These are phyloP conservation scores for Periophthalmodon schlosseri DNA, from an alignment of 2,113 vertebrate species.

Conservation along the genomic window DNA sequence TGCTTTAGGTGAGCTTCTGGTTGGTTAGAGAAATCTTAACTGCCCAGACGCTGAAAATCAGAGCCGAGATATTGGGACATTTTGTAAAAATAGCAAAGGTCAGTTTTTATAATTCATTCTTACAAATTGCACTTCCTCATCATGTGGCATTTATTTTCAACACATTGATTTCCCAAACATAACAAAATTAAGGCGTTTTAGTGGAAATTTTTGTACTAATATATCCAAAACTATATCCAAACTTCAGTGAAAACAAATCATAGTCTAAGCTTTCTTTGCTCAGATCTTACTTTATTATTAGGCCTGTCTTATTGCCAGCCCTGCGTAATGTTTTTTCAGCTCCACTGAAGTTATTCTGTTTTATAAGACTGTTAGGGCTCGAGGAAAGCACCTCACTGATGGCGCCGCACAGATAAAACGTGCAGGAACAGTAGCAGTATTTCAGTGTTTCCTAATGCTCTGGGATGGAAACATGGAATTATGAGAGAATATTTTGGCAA, in stretches of 20 bases:
- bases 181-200: background rate
- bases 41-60: slow-evolving; percentile 94
- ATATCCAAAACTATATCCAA: background rate
- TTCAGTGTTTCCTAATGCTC: background rate
- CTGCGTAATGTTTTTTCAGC: background rate
- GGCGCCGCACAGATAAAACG: background rate
- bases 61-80: slow-evolving; percentile 93
- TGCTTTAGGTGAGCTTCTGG: slow-evolving; percentile 93
- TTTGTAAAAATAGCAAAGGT: slow-evolving; percentile 99
- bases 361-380: slow-evolving; percentile 3
- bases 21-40: slow-evolving; percentile 95
- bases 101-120: slow-evolving; percentile 57
- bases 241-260: background rate
- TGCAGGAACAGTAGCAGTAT: background rate
- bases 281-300: background rate
- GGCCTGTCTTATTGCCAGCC: background rate
- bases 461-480: slow-evolving; percentile 17
- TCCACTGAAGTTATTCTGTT: background rate
- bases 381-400: slow-evolving; percentile 9
- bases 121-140: background rate
- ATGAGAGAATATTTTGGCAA: slow-evolving; percentile 8
- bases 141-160: background rate
- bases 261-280: background rate
- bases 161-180: background rate
- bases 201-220: background rate